Evolutionary conservation across 2,888 invertebrate species (phyloP).

Genomic region (Frankliniella fusca): DNA sequence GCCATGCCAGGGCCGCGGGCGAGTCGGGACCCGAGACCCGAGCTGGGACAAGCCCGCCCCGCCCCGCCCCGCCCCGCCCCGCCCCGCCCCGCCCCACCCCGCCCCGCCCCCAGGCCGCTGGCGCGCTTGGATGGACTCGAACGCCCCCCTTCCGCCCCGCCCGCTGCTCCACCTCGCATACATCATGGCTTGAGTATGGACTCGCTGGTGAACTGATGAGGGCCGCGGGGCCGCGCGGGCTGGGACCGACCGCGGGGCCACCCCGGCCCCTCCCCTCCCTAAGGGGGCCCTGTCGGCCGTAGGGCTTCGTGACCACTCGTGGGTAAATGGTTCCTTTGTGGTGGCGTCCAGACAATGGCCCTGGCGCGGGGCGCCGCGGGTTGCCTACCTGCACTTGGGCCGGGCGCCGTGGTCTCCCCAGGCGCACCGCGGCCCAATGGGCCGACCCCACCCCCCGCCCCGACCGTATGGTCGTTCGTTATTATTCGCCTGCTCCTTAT

Average conservation of each 20-base stretch:
- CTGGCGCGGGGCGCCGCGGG: background rate
- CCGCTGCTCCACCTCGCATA: background rate
- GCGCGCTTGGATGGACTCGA: no score
- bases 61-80: no score
- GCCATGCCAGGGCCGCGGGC: no score
- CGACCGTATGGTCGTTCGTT: no score
- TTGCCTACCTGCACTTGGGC: conserved; percentile 10
- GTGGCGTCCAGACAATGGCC: background rate
- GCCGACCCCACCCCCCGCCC: background rate
- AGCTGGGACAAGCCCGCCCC: no score
- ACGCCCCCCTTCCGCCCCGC: no score
- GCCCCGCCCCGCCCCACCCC: background rate
- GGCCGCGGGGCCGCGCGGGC: background rate
- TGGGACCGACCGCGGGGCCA: background rate
- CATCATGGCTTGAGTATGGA: background rate
- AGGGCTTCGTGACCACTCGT: conserved; percentile 1
- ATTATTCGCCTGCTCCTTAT: no score
- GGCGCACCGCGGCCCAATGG: background rate
- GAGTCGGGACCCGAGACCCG: no score
- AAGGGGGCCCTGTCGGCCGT: background rate
- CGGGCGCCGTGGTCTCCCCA: background rate
- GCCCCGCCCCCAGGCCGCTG: no score
- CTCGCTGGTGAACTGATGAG: conserved; percentile 10
- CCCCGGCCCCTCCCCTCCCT: background rate
- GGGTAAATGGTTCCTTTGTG: conserved; percentile 20